phyloP scores from a whole-genome alignment of 2,113 vertebrate genomes.

The Notechis scutatus region DNA sequence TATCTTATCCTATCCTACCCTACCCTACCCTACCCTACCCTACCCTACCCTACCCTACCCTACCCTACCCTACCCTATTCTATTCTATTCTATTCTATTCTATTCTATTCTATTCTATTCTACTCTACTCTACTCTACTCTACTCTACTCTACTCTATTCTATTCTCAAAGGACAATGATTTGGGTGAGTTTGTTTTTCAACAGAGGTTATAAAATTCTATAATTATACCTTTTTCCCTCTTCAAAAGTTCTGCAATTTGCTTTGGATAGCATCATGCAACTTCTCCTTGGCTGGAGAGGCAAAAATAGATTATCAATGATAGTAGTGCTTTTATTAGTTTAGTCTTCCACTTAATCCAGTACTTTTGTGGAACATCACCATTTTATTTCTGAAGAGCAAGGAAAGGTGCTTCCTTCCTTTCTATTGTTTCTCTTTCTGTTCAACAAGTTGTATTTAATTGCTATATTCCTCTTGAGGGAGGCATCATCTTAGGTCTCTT shows the following conservation, averaged over 20 bases:
- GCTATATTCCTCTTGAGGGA: background rate
- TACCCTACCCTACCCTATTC: no score
- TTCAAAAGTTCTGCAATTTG: background rate
- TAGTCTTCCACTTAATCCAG: background rate
- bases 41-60: no score
- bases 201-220: background rate
- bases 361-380: background rate
- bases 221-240: background rate
- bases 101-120: no score
- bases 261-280: background rate
- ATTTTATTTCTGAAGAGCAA: background rate
- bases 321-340: background rate
- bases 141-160: no score
- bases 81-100: no score
- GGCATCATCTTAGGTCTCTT: background rate
- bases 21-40: no score
- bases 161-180: background rate
- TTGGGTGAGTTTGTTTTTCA: background rate
- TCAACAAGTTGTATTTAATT: background rate
- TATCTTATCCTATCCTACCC: no score
- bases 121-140: no score
- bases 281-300: background rate
- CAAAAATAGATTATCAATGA: background rate
- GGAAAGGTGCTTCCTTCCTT: background rate
- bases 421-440: background rate